Evolutionary conservation across 2,113 vertebrate genomes (phyloP), one percentile per base, ranked within the genome.

Genomic region (Spea multiplicata): DNA sequence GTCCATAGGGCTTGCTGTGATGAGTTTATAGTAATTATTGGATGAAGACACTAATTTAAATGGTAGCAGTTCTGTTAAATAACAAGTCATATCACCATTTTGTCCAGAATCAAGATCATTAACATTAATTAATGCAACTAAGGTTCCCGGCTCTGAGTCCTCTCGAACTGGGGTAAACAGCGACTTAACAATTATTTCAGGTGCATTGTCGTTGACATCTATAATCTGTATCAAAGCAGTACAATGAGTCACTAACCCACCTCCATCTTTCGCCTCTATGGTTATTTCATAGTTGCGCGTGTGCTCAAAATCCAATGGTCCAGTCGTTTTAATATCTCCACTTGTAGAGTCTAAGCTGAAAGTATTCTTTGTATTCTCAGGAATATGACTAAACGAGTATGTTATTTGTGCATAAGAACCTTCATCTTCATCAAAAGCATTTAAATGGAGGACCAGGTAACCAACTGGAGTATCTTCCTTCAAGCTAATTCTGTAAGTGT

Each of bases 21-120:
- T 67, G 13, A 92, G 44, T 17, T 89, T 91, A 71, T 87, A 90
- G 45, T 90, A 87, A 62, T 86, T 86, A 76, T 86, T 89, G 8
- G 86, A 81, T 4, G 89, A 84, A 2, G 86, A 81, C 46, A 83
- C 83, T 73, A 92, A 83, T 50, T 85, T 81, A 75, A 93, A 91
- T 0, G 89, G 86, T 8, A 85, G 2, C 4, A 81, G 75, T 52
- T 86, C 82, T 17, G 72, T 81, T 52, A 91, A 80, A 6, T 81
- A 59, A 30, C 89, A 92, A 0, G 17, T 46, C 13, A 92, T 73
- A 48, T 87, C 16, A 2, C 86, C 87, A 66, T 91, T 89, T 57
- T 86, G 76, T 17, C 82, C 87, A 76, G 87, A 90, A 79, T 92
- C 89, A 17, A n/a, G 69, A 75, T 91, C 88, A 49, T 66, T 69